phyloP scores from a whole-genome alignment of 2,113 vertebrate species.

The Sclerurus mexicanus region DNA sequence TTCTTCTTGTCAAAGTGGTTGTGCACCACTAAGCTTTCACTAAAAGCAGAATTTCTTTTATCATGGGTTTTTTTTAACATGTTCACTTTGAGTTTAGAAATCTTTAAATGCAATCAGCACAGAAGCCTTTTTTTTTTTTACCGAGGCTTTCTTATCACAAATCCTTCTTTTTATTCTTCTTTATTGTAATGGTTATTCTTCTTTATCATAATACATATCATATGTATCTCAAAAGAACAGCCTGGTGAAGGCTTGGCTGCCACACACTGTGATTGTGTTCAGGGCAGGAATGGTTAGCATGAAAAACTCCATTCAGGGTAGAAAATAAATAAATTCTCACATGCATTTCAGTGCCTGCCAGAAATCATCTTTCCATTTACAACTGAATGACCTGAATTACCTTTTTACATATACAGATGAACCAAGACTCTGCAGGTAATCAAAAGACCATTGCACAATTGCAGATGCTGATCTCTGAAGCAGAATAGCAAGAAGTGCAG shows the following conservation, averaged over 20 bases:
- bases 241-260: background rate
- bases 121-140: background rate
- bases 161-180: background rate
- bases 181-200: background rate
- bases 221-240: background rate
- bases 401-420: background rate
- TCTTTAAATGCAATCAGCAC: background rate
- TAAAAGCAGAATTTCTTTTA: background rate
- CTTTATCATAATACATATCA: background rate
- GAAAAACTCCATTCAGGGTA: background rate
- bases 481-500: background rate
- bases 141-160: background rate
- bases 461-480: background rate
- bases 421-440: background rate
- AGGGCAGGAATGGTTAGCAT: background rate
- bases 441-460: background rate
- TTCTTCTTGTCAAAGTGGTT: background rate
- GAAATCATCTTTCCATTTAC: constrained; percentile 17
- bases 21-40: background rate
- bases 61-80: background rate
- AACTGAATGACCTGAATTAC: background rate
- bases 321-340: constrained; percentile 42
- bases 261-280: background rate
- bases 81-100: background rate
- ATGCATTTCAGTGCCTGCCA: background rate